A percentile compares a stretch with the other conserved stretches of the same genome.
These are phyloP conservation scores for Odontamblyopus rebecca DNA, from an alignment of 2,797 vertebrate species.

Conservation along the genomic window DNA sequence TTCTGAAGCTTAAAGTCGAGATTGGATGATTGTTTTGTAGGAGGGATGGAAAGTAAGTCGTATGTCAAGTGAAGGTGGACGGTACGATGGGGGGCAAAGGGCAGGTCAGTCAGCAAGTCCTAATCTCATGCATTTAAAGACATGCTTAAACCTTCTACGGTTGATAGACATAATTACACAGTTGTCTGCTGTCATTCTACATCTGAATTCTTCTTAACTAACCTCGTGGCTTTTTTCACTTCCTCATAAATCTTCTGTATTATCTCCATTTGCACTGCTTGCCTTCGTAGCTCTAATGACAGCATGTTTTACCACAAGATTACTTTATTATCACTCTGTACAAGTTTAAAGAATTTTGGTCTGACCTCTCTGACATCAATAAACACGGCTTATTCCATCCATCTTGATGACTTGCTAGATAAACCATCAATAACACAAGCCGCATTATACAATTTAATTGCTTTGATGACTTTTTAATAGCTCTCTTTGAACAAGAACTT, in stretches of 20 bases:
- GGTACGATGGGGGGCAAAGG: not conserved
- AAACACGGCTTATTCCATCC: not conserved
- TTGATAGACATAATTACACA: not conserved
- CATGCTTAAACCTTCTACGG: not conserved
- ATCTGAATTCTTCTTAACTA: not conserved
- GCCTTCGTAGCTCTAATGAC: not conserved
- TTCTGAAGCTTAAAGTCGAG: not conserved
- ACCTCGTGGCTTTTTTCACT: not conserved
- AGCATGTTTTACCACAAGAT: too few species aligned
- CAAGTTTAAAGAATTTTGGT: not conserved
- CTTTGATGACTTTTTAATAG: too few species aligned
- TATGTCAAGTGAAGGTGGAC: constrained; percentile 3
- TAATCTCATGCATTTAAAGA: not conserved
- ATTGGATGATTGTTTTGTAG: constrained; percentile 8
- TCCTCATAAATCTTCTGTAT: not conserved
- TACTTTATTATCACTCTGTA: not conserved
- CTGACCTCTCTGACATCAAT: not conserved
- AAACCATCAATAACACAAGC: not conserved
- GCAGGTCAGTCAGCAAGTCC: not conserved
- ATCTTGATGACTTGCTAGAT: not conserved
- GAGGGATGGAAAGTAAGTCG: not conserved
- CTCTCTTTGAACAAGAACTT: too few species aligned
- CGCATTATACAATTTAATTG: not conserved
- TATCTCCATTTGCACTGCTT: not conserved
- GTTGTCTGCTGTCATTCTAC: not conserved